Base-by-base conservation (phyloP, 2,113 vertebrate genomes). In the Equus przewalskii region DNA sequence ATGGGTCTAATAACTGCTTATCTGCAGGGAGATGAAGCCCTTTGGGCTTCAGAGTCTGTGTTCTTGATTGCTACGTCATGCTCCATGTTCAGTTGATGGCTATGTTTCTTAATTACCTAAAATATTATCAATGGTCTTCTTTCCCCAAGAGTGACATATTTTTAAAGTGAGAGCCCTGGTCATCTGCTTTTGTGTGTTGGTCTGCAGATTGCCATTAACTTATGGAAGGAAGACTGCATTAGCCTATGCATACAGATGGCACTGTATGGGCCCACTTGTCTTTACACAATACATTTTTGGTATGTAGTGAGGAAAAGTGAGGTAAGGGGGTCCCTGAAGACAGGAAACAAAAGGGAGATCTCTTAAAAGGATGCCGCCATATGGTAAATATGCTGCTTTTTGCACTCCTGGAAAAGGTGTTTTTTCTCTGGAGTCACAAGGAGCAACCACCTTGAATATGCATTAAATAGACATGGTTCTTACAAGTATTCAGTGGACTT, bases 401-500 rank as follows among this genome's bases (percentile, higher is more conserved):
- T 67, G 30, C 4, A 26, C 7, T 94, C 4, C 28, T 51, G 15
- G 14, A 51, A 76, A 54, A 65, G 19, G 21, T 33, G 4, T 3
- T 0, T 51, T 21, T 60, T 18, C 44, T 3, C 44, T 76, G 13
- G 12, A 85, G 1, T 36, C n/a, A 41, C 12, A 5, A 89, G 26
- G 21, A 16, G 24, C 15, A 82, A 18, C 10, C 16, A 75, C 6
- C 44, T 0, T 22, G 44, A 93, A 54, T n/a, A 70, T 14, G 65
- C 69, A 64, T 93, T 85, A 83, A 93, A n/a, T 13, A 93, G 56
- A 85, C 21, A 54, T 21, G 36, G n/a, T 72, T 82, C 64, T 56
- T 56, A 15, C 18, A 72, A 86, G 33, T 75, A 5, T 6, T 78
- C 11, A 36, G 16, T 79, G 19, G 67, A 2, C 9, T 70, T 21